phyloP scores from a whole-genome alignment of 2,888 invertebrate genomes.

The Ceramica pisi region DNA sequence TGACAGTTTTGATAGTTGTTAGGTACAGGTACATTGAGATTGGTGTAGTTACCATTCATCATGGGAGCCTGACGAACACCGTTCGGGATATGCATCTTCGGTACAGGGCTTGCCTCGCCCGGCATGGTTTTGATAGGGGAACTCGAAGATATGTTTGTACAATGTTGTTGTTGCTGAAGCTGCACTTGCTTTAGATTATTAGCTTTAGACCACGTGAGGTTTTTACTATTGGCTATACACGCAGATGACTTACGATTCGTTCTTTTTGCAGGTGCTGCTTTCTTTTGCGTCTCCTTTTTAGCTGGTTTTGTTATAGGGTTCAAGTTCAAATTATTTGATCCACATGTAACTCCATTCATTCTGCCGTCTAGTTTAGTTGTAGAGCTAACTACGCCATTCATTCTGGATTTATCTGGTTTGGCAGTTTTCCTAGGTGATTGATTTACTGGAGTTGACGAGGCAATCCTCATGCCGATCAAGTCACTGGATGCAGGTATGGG shows the following conservation, averaged over 20 bases:
- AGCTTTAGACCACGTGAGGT: slow-evolving; percentile 88
- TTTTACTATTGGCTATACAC: slow-evolving; percentile 88
- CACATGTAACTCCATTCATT: slow-evolving; percentile 88
- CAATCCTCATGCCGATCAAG: slow-evolving; percentile 74
- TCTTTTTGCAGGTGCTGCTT: slow-evolving; percentile 76
- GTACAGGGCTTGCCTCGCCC: slow-evolving; percentile 81
- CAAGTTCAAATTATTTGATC: slow-evolving; percentile 86
- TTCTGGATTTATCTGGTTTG: slow-evolving; percentile 78
- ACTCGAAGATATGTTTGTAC: slow-evolving; percentile 77
- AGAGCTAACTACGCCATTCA: slow-evolving; percentile 84
- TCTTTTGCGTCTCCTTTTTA: slow-evolving; percentile 82
- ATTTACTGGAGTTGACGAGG: slow-evolving; percentile 75
- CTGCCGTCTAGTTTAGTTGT: slow-evolving; percentile 86
- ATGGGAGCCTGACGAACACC: slow-evolving; percentile 84
- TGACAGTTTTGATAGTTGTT: slow-evolving; percentile 87
- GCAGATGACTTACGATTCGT: slow-evolving; percentile 87
- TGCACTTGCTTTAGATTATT: slow-evolving; percentile 87
- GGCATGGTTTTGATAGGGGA: slow-evolving; percentile 72
- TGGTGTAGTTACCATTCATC: slow-evolving; percentile 82
- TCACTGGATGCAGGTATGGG: slow-evolving; percentile 80
- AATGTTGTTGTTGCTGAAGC: slow-evolving; percentile 86
- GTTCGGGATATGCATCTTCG: slow-evolving; percentile 86
- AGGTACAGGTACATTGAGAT: slow-evolving; percentile 83
- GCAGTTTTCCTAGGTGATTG: slow-evolving; percentile 77
- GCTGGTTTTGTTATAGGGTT: slow-evolving; percentile 78